Evolutionary conservation across 2,888 invertebrate species (phyloP), one percentile per base, ranked within the genome.

Genomic region (Macaria notata): DNA sequence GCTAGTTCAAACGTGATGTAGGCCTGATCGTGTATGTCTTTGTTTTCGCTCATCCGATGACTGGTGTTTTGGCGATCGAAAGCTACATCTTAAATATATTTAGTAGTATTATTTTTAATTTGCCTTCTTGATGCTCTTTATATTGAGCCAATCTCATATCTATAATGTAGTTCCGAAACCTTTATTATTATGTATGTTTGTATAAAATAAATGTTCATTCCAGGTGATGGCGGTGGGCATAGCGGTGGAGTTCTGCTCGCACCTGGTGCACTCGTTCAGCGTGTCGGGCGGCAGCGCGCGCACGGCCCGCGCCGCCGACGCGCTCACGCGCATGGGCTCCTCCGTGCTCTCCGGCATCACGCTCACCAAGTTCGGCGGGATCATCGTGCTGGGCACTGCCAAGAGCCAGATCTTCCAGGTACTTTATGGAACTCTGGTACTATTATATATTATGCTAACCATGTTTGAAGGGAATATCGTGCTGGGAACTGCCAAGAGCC

Each of bases 381-480:
- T 99, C 80, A 93, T 99, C 64, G 98, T 99, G 54, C 93, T 99
- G 64, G 98, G 96, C 29, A 99, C 99, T 82, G 98, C 99, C 30
- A 98, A 98, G 86, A 98, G 98, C 59, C 98, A 99, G 92, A 98
- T 99, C 68, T 99, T 99, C 93, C 94, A 96, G 92, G 93, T 93
- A 31, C 0, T 4, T 8, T 45, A 3, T 45, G 3, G 42, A 9
- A n/a, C 4, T 3, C 8, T 9, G 42, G 19, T 19, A 19, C 19
- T n/a, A n/a, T n/a, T n/a, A n/a, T n/a, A n/a, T n/a, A 99, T 99
- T 77, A 99, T 99, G 8, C 92, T 99, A 61, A 99, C 99, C 59
- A 99, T 99, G 91, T 97, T 99, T 83, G 98, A 97, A 44, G 99
- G 99, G 48, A 99, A 99, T 80, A 93, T 99, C 64, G 98, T 99